These are phyloP conservation scores for Helicoverpa assulta DNA, from an alignment of 2,888 invertebrate species.

Conservation along the genomic window DNA sequence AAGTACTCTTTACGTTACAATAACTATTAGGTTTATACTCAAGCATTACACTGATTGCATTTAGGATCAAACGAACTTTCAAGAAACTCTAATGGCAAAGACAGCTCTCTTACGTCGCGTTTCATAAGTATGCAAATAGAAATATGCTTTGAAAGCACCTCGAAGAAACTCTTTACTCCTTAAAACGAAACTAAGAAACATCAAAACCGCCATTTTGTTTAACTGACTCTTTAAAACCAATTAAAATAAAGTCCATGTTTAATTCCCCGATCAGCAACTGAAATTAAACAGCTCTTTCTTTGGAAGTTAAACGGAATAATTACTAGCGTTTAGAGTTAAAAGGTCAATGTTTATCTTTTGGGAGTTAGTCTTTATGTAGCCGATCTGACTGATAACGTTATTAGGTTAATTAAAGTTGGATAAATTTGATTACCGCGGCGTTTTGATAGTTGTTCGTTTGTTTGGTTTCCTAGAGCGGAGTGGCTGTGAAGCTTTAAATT, in stretches of 20 bases:
- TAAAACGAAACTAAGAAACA: slow-evolving; percentile 7
- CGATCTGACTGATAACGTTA: slow-evolving; percentile 37
- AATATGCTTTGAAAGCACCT: slow-evolving; percentile 23
- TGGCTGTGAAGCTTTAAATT: too few species aligned
- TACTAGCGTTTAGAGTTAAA: slow-evolving; percentile 46
- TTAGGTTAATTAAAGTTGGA: slow-evolving; percentile 22
- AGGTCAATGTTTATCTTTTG: slow-evolving; percentile 45
- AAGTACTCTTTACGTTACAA: slow-evolving; percentile 1
- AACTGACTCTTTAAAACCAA: slow-evolving; percentile 38
- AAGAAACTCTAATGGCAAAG: slow-evolving; percentile 19
- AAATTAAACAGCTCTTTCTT: slow-evolving; percentile 53
- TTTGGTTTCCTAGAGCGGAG: background rate
- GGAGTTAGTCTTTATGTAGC: slow-evolving; percentile 36
- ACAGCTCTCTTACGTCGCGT: background rate
- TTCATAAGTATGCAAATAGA: slow-evolving; percentile 28
- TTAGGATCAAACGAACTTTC: background rate
- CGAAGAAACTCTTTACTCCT: background rate
- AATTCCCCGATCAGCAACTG: slow-evolving; percentile 47
- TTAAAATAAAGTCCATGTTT: slow-evolving; percentile 36
- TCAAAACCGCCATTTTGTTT: slow-evolving; percentile 19
- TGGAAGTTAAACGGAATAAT: slow-evolving; percentile 48
- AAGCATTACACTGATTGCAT: background rate
- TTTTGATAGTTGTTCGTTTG: slow-evolving; percentile 1
- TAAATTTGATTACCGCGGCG: slow-evolving; percentile 14
- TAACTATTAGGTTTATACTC: background rate